These are phyloP conservation scores for Probaryconus sp. DNA, from an alignment of 1,140 invertebrate genomes.

Conservation along the genomic window DNA sequence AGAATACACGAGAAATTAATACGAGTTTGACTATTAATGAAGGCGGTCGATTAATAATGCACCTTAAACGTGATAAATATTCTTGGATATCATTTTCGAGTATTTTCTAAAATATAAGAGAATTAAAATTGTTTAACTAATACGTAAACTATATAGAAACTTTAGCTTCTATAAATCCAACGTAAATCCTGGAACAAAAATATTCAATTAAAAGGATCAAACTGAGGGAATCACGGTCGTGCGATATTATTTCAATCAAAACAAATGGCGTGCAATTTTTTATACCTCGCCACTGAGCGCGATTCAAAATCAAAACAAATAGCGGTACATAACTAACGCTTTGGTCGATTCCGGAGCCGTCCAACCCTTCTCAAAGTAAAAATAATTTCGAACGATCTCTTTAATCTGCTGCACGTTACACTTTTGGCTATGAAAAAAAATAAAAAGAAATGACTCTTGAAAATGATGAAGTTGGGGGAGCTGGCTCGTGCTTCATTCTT, in stretches of 20 bases:
- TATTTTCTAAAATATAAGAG: no score
- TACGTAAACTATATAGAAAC: no score
- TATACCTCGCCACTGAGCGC: constrained; percentile 21
- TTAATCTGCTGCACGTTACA: constrained; percentile 40
- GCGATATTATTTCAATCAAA: constrained; percentile 40
- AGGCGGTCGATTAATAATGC: constrained; percentile 21
- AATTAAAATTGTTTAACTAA: no score
- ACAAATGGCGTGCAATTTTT: constrained; percentile 48
- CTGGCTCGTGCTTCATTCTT: constrained; percentile 33
- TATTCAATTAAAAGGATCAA: not conserved
- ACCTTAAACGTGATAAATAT: no score
- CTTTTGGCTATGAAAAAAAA: constrained; percentile 27
- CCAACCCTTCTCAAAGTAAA: constrained; percentile 48
- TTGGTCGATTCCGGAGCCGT: constrained; percentile 2
- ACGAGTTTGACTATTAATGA: constrained; percentile 29
- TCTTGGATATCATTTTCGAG: no score
- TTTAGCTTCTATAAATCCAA: no score
- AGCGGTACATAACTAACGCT: constrained; percentile 12
- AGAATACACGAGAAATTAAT: constrained; percentile 31
- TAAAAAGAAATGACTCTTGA: constrained; percentile 43
- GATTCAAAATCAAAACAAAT: constrained; percentile 56
- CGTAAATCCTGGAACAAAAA: no score
- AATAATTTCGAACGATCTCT: constrained; percentile 32
- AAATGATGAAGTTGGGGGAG: constrained; percentile 33
- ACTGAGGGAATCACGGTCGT: constrained; percentile 27